Evolutionary conservation across 2,113 vertebrate species (phyloP).

Genomic region (Kryptolebias marmoratus): DNA sequence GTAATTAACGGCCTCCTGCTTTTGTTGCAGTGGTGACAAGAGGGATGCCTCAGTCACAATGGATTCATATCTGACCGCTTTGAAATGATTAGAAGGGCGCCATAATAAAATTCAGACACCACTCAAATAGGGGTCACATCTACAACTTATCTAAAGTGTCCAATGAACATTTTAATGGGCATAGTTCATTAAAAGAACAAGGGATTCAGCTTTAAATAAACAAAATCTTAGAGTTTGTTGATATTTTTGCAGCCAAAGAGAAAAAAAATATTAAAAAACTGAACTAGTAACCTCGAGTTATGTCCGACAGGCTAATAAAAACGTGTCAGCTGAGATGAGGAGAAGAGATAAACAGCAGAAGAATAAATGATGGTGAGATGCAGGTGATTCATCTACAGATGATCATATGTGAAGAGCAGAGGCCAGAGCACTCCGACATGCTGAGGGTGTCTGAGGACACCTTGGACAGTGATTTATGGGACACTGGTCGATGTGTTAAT

Average conservation of each 20-base stretch:
- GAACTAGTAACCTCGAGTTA: not conserved
- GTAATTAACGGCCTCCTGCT: conserved; percentile 44
- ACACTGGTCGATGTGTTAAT: conserved; percentile 68
- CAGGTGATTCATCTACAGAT: conserved; percentile 49
- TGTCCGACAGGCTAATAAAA: conserved; percentile 19
- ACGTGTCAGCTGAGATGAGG: conserved; percentile 17
- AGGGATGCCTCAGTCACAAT: conserved; percentile 3
- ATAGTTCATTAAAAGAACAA: not conserved
- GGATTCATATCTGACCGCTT: conserved; percentile 12
- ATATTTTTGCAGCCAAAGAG: not conserved
- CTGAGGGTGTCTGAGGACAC: conserved; percentile 50
- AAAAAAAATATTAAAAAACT: not conserved
- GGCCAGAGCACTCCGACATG: conserved; percentile 48
- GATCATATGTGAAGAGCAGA: conserved; percentile 39
- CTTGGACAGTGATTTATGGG: conserved; percentile 75
- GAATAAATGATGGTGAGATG: conserved; percentile 31
- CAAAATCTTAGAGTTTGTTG: not conserved
- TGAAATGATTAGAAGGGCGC: not conserved
- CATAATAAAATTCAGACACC: conserved; percentile 2
- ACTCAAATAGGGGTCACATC: not conserved
- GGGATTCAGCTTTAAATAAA: not conserved
- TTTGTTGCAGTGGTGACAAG: conserved; percentile 11
- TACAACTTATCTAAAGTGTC: not conserved
- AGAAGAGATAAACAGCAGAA: conserved; percentile 20
- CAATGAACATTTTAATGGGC: conserved; percentile 1